phyloP scores from a whole-genome alignment of 2,888 invertebrate species.

The Hyles lineata region DNA sequence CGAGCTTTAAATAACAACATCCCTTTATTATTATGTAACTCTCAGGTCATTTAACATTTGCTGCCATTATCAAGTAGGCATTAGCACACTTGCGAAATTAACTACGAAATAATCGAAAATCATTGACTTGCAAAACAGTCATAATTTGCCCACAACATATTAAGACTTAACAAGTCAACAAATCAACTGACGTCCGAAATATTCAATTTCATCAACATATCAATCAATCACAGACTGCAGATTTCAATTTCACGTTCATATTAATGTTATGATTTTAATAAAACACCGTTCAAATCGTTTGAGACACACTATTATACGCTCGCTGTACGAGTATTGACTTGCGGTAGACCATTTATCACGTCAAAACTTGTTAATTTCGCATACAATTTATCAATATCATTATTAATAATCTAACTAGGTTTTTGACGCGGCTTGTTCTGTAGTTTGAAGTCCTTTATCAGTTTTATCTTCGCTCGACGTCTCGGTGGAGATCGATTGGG shows the following conservation, averaged over 20 bases:
- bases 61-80: too few relatives aligned
- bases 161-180: background rate
- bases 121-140: background rate
- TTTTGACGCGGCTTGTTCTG: slow-evolving; percentile 1
- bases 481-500: slow-evolving; percentile 6
- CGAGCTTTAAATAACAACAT: background rate
- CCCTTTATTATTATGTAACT: too few relatives aligned
- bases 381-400: slow-evolving; percentile 24
- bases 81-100: too few relatives aligned
- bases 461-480: slow-evolving; percentile 5
- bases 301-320: slow-evolving; percentile 14
- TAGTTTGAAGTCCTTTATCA: slow-evolving; percentile 19
- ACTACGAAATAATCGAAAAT: too few relatives aligned
- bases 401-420: slow-evolving; percentile 8
- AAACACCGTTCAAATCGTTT: slow-evolving; percentile 19
- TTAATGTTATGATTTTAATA: slow-evolving; percentile 20
- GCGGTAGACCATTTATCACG: slow-evolving; percentile 12
- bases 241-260: slow-evolving; percentile 23
- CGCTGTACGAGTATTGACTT: slow-evolving; percentile 1
- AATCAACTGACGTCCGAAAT: background rate
- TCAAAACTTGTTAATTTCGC: slow-evolving; percentile 24
- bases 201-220: slow-evolving; percentile 14
- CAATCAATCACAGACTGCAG: slow-evolving; percentile 16
- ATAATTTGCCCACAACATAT: background rate
- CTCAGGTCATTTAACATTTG: too few relatives aligned